Conservation (phyloP, 1,140 invertebrate genomes). For the Globodera ellingtonae region DNA sequence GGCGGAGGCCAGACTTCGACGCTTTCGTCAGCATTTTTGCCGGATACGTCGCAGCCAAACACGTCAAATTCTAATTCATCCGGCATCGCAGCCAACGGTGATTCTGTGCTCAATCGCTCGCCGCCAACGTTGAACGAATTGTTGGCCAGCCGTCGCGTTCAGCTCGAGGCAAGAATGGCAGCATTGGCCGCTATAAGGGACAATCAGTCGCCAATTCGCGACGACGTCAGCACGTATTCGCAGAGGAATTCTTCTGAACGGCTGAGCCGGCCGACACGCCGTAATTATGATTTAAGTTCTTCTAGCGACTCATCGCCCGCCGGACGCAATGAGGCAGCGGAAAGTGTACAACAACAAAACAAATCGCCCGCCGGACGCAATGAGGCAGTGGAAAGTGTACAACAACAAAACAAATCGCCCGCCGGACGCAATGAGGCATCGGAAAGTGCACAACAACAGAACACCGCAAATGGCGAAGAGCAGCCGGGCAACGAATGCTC, state of each 20-base stretch:
- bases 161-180: not conserved
- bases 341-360: not conserved
- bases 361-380: not conserved
- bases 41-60: not conserved
- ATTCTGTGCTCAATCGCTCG: not conserved
- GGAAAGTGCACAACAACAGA: not conserved
- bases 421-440: not conserved
- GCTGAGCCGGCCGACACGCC: not conserved
- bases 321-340: not conserved
- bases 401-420: slow-evolving; percentile 7
- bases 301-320: slow-evolving; percentile 21
- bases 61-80: not conserved
- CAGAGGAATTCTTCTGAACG: slow-evolving; percentile 16
- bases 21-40: not conserved
- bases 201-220: not conserved
- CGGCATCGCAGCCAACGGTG: not conserved
- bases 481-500: slow-evolving; percentile 36
- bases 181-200: slow-evolving; percentile 6
- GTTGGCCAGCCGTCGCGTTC: not conserved
- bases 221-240: not conserved
- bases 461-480: slow-evolving; percentile 17
- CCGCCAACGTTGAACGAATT: slow-evolving; percentile 9
- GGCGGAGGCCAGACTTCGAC: not conserved
- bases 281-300: slow-evolving; percentile 12
- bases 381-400: not conserved